Percentiles rank a stretch among this genome's conserved stretches.
phyloP scores from a whole-genome alignment of 2,113 vertebrate species.

The Panurus biarmicus region DNA sequence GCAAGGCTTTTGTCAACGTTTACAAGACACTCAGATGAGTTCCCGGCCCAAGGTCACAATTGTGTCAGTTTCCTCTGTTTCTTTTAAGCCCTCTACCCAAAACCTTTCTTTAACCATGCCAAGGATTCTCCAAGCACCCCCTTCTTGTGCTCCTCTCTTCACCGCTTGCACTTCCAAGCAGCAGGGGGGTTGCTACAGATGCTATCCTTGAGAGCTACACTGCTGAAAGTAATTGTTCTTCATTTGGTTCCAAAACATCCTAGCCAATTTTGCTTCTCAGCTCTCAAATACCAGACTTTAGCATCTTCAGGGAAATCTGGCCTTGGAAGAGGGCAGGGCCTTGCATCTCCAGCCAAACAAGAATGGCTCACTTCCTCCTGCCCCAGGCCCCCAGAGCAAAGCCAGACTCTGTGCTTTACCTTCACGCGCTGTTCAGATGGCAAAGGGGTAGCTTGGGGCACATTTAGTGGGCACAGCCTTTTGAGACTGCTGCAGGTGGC shows the following conservation, averaged over 20 bases:
- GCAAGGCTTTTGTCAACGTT: not conserved
- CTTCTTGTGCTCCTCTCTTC: not conserved
- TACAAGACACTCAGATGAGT: not conserved
- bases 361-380: not conserved
- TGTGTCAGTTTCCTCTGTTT: not conserved
- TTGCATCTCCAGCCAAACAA: not conserved
- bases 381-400: not conserved
- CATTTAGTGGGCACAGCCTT: not conserved
- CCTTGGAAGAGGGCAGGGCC: not conserved
- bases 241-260: slow-evolving; percentile 3
- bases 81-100: not conserved
- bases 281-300: not conserved
- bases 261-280: not conserved
- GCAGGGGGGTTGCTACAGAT: not conserved
- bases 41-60: not conserved
- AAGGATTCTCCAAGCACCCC: not conserved
- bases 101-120: not conserved
- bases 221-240: not conserved
- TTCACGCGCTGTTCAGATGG: not conserved
- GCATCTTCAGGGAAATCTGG: not conserved
- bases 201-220: not conserved
- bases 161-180: not conserved
- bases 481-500: not conserved
- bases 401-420: not conserved
- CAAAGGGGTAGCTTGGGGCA: not conserved